A percentile compares a stretch with the other conserved stretches of the same genome.
Evolutionary conservation across 2,113 vertebrate species (phyloP).

Genomic region (Oplegnathus fasciatus): DNA sequence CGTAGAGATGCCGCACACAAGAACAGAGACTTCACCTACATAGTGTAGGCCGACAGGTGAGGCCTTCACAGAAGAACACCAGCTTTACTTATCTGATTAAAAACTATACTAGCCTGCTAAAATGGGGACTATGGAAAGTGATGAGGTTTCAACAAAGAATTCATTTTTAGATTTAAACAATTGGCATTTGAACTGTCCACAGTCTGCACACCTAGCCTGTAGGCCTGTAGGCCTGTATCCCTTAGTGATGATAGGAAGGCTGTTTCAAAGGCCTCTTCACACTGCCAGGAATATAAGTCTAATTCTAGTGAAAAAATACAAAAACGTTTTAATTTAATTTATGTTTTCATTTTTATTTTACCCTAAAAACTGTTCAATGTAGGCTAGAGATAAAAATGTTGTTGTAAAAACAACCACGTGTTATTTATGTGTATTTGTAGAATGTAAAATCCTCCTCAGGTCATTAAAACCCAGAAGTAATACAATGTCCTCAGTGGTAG

Average conservation of each 20-base stretch:
- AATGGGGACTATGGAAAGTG: background rate
- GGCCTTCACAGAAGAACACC: background rate
- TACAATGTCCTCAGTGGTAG: background rate
- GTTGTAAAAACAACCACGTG: background rate
- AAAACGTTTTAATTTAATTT: background rate
- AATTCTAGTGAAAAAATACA: background rate
- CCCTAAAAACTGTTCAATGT: background rate
- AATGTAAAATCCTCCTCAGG: background rate
- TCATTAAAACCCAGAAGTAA: background rate
- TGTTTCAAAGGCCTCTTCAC: background rate
- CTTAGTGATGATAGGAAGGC: background rate
- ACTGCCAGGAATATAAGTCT: background rate
- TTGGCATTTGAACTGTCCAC: background rate
- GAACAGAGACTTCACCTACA: conserved; percentile 69
- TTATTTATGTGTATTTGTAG: too few species aligned
- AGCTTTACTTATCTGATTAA: background rate
- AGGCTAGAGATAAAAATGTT: background rate
- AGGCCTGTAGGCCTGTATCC: too few species aligned
- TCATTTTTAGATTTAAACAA: background rate
- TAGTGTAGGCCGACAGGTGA: conserved; percentile 44
- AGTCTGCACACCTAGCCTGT: too few species aligned
- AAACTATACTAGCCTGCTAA: too few species aligned
- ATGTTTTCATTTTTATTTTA: background rate
- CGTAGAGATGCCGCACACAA: conserved; percentile 32
- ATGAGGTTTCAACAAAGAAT: background rate